Evolutionary conservation across 2,797 vertebrate genomes (phyloP).

Genomic region (Tinamus major): DNA sequence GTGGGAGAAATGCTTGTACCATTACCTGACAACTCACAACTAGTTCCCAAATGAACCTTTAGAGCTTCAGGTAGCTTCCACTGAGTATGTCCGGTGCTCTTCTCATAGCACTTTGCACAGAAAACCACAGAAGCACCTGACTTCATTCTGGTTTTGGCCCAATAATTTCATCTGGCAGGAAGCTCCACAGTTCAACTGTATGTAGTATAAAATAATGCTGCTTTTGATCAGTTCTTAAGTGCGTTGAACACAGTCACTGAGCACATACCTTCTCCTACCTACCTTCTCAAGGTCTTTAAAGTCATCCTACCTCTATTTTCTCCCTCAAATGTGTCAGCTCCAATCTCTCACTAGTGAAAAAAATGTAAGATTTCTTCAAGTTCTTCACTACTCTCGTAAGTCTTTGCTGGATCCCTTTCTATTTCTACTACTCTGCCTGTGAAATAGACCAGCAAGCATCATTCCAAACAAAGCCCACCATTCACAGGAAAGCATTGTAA

Average conservation of each 20-base stretch:
- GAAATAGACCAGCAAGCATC: neutral
- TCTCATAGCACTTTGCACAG: neutral
- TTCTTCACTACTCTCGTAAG: neutral
- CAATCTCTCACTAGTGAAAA: neutral
- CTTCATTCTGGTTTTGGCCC: neutral
- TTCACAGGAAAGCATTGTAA: neutral
- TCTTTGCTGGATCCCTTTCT: conserved; percentile 1
- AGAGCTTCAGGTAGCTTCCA: neutral
- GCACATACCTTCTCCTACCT: neutral
- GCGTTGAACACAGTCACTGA: neutral
- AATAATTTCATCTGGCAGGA: neutral
- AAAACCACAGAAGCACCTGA: neutral
- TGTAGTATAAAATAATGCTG: neutral
- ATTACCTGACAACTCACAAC: neutral
- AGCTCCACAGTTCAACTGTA: neutral
- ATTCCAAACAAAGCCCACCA: neutral
- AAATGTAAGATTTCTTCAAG: neutral
- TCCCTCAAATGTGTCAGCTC: neutral
- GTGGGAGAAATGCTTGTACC: neutral
- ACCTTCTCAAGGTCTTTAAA: neutral
- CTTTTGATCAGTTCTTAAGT: neutral
- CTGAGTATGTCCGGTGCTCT: neutral
- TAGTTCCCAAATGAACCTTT: neutral
- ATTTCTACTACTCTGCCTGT: neutral
- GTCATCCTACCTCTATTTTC: neutral